Percentiles rank a stretch among this genome's conserved stretches.
Conservation (phyloP, 37 sponge, comb jelly and placozoan genomes). For the Ephydatia muelleri region DNA sequence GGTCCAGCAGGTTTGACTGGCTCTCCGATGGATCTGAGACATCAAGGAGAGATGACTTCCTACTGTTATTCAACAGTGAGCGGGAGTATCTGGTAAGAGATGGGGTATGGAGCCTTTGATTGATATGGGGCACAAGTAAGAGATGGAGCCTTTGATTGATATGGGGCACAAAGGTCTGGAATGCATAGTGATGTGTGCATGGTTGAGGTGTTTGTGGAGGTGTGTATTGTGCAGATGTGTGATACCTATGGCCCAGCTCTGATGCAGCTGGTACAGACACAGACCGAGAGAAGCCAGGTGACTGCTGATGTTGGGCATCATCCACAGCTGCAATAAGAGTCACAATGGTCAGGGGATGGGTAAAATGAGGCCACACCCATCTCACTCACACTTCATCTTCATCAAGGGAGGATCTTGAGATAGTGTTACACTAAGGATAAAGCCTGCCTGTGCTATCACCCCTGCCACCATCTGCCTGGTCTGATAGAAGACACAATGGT, state of each 20-base stretch:
- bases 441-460: slow-evolving; percentile 53
- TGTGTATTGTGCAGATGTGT: not conserved
- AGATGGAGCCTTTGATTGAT: not conserved
- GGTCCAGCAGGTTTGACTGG: slow-evolving; percentile 55
- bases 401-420: slow-evolving; percentile 3
- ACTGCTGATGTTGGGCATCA: not conserved
- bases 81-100: not conserved
- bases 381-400: not conserved
- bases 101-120: not conserved
- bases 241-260: not conserved
- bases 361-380: not conserved
- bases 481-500: not conserved
- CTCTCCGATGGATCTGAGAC: slow-evolving; percentile 13
- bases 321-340: not conserved
- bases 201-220: not conserved
- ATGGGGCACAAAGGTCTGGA: too few species aligned
- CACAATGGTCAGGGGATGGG: not conserved
- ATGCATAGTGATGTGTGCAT: too few species aligned
- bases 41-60: slow-evolving; percentile 42
- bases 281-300: not conserved
- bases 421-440: slow-evolving; percentile 70
- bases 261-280: not conserved
- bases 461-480: slow-evolving; percentile 58
- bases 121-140: not conserved
- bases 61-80: slow-evolving; percentile 14